Conservation (phyloP, 2,797 vertebrate genomes). For the Pachyuromys duprasi region DNA sequence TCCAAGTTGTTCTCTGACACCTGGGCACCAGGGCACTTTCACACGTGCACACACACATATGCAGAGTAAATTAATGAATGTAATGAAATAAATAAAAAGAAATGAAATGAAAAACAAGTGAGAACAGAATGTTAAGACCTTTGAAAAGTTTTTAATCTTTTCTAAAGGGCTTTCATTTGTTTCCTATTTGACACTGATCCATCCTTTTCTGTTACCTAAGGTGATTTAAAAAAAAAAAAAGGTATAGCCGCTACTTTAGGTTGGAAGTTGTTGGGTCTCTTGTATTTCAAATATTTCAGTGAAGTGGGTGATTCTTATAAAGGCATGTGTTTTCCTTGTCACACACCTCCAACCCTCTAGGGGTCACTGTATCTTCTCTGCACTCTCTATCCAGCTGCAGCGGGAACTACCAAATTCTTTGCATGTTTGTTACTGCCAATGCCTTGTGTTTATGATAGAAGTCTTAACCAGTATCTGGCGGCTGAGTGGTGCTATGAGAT, state of each 20-base stretch:
- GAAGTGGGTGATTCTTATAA: constrained; percentile 60
- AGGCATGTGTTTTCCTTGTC: background rate
- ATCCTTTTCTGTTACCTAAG: background rate
- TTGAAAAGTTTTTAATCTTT: background rate
- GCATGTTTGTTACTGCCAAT: constrained; percentile 84
- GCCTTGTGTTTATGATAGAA: constrained; percentile 86
- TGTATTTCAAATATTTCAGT: constrained; percentile 66
- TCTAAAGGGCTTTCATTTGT: background rate
- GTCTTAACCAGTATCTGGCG: constrained; percentile 88
- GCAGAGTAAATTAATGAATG: background rate
- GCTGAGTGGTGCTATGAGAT: constrained; percentile 84
- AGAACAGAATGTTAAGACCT: background rate
- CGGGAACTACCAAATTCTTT: constrained; percentile 79
- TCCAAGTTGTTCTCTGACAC: background rate
- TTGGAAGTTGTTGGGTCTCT: constrained; percentile 14
- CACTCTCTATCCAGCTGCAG: constrained; percentile 72
- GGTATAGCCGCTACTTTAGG: constrained; percentile 46
- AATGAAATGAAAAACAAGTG: background rate
- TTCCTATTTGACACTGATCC: background rate
- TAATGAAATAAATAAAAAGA: background rate
- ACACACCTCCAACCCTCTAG: constrained; percentile 14
- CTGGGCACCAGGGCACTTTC: background rate
- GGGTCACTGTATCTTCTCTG: constrained; percentile 63
- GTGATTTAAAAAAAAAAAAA: background rate
- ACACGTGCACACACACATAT: too few relatives aligned